A percentile compares a stretch with the other conserved stretches of the same genome.
Evolutionary conservation across 2,888 invertebrate genomes (phyloP).

Genomic region (Ophonus ardosiacus): DNA sequence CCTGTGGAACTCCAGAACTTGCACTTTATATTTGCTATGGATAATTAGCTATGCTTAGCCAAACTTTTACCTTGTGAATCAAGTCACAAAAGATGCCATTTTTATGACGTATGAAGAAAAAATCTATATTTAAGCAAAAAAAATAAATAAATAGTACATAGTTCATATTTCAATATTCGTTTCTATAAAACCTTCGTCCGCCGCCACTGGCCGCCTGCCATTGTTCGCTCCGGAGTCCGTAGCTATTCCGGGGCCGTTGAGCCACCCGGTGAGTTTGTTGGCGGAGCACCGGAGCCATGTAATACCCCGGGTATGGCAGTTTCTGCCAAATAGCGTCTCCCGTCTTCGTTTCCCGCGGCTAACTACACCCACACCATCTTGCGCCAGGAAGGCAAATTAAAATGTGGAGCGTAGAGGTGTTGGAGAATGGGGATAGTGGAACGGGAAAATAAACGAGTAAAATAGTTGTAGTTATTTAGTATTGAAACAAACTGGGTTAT

Average conservation of each 20-base stretch:
- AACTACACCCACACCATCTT: background rate
- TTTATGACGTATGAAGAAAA: too few species aligned
- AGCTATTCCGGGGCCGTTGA: constrained; percentile 12
- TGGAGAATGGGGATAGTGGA: background rate
- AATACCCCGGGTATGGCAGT: constrained; percentile 2
- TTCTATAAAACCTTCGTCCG: background rate
- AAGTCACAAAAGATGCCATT: too few species aligned
- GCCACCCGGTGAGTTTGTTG: constrained; percentile 20
- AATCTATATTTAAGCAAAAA: too few species aligned
- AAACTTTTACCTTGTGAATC: too few species aligned
- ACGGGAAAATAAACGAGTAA: too few species aligned
- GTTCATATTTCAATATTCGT: background rate
- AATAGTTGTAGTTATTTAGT: too few species aligned
- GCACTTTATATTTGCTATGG: too few species aligned
- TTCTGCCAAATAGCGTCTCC: background rate
- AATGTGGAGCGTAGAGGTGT: background rate
- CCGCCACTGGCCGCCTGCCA: constrained; percentile 6
- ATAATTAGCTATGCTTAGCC: too few species aligned
- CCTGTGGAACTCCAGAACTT: too few species aligned
- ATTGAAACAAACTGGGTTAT: too few species aligned
- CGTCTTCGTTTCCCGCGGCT: background rate
- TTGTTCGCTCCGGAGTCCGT: constrained; percentile 9
- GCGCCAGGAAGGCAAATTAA: constrained; percentile 2
- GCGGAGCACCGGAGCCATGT: constrained; percentile 26
- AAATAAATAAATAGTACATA: too few species aligned